Base-by-base conservation (phyloP, 1,140 invertebrate genomes). In the Drosophila athabasca region DNA sequence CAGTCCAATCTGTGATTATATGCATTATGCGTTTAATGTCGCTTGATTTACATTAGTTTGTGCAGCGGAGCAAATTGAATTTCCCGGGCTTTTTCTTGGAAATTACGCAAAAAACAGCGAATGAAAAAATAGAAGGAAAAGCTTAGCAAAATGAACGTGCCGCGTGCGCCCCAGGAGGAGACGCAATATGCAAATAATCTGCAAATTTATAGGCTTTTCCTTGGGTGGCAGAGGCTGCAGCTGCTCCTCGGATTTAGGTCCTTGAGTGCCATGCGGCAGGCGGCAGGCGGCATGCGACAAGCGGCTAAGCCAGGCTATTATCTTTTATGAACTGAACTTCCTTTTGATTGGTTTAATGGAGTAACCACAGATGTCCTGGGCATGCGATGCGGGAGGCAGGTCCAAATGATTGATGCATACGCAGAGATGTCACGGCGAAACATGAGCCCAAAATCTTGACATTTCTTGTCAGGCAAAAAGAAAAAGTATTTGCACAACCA, bases 151-250 rank as follows among this genome's bases (percentile, higher is more conserved):
- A 62, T 64, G 72, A 79, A 85, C 74, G 78, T 84, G 76, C 24
- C 24, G 24, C 5, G 24, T 67, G 24, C 5, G 24, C 72, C 66
- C 26, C 48, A 43, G 60, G 13, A 61, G 51, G 29, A 65, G 59
- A 62, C 67, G 64, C 70, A 83, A 83, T 88, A 88, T 88, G 83
- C 83, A 88, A 88, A 88, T 88, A 88, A 88, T 88, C 84, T 88
- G 81, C 70, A 88, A 88, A 88, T 88, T 88, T 88, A 88, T 88
- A 88, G 83, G 83, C 83, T 79, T 88, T 82, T 35, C 51, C 68
- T 64, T 73, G 62, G 65, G 17, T 44, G 74, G 52, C 45, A 35
- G 17, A 8, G 64, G 55, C 41, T 61, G 39, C 45, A 51, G 62
- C 66, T 79, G 79, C 46, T 48, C 46, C 44, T 26, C 17, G 55